Evolutionary conservation across 2,888 invertebrate genomes (phyloP), one percentile per base, ranked within the genome.

Genomic region (Drosophila acutilabella): DNA sequence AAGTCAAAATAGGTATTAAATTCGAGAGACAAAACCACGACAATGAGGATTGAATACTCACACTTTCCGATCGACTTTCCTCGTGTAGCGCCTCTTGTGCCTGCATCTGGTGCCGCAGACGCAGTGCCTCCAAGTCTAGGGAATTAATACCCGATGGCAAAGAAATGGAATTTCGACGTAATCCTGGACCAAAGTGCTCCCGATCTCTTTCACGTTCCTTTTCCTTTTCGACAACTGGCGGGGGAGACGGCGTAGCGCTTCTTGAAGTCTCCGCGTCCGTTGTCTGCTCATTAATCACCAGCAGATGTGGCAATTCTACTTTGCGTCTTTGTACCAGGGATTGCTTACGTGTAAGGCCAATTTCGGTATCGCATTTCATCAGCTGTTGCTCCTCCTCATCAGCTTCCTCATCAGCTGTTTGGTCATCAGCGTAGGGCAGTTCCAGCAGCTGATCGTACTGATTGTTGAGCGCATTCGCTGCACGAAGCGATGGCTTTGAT

Each of bases 81-180:
- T 91, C 91, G 26, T 76, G 62, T 30, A 90, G 71, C 2, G 88
- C 81, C 38, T 90, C 90, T 61, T 90, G 88, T 4, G 88, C 78
- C 44, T 90, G 90, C 88, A 90, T 80, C 72, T 90, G 91, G 62
- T 91, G 89, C 38, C 91, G 90, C 53, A 95, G 84, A 13, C 94
- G 94, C 58, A 95, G 80, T 7, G 94, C 94, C 80, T 95, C 94
- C 77, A 94, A 79, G 67, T 95, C 95, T 90, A 96, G 92, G 57
- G 95, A 94, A 86, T 96, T 95, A 64, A 96, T 93, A 75, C 92
- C 93, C 72, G 94, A 93, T 3, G 96, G 96, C 93, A 96, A 93
- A 2, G 96, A 96, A 71, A 96, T 95, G 2, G 96, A 96, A 78
- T 96, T 95, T 76, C 95, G 94, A 53, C 96, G 93, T 54, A 94